Evolutionary conservation across 2,888 invertebrate species (phyloP), one percentile per base, ranked within the genome.

Genomic region (Eueremaeus valkanovi): DNA sequence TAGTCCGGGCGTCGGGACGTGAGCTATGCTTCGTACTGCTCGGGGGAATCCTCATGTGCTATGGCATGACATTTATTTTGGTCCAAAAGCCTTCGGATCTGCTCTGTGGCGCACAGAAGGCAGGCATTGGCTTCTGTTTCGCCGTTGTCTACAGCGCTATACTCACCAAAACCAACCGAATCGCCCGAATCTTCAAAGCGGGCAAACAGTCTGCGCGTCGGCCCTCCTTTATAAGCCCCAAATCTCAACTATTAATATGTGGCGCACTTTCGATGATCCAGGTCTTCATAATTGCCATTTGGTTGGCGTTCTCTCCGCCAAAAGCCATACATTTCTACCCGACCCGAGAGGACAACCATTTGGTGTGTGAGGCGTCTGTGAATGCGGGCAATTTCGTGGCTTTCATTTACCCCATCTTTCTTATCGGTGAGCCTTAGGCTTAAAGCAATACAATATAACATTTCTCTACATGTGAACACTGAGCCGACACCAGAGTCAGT

Each of bases 271-370:
- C 84, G 5, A 78, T 81, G 13, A 80, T 84, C 29, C 85, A 81
- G 73, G 31, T 80, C 11, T 86, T 94, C 77, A 91, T 96, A 81
- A 93, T 93, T 79, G 91, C 90, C 1, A 89, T 95, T 42, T 96
- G 96, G 95, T 91, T 95, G 88, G 87, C 93, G 78, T 90, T 94
- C 80, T 90, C 92, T 0, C 95, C 95, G 16, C 93, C 96, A 0
- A 88, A 88, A 79, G 94, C 95, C 8, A 92, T 93, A 83, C 89
- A 92, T 85, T 92, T 93, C 85, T 91, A 95, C 85, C 94, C 95
- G 0, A 93, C 92, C 0, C 87, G 94, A 40, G 93, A 94, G 79
- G 93, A 93, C 85, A 95, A 95, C 85, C 88, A 95, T 81, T 87
- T 96, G 55, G 95, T 95, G 1, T 97, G 79, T 66, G 91, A 92